phyloP scores from a whole-genome alignment of 2,113 vertebrate species.

The Entomyzon cyanotis region DNA sequence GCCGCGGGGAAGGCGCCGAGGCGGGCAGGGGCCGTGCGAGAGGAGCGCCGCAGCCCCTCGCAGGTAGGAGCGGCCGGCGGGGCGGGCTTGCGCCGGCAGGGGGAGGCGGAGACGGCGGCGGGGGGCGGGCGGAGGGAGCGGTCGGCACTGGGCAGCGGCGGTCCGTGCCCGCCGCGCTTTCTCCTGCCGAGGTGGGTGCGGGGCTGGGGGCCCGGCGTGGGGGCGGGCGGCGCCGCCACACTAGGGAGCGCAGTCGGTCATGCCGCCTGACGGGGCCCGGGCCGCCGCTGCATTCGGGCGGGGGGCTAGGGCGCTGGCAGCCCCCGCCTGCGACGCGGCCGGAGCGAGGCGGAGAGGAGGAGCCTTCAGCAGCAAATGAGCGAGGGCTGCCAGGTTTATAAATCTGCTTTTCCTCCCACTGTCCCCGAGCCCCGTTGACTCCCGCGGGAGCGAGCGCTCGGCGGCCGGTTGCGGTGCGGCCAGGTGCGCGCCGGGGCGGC shows the following conservation, averaged over 20 bases:
- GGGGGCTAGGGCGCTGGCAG: neutral
- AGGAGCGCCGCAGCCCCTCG: no score
- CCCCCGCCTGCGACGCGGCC: neutral
- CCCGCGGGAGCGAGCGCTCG: rapidly evolving
- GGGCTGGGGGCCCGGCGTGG: neutral
- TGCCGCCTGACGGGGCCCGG: neutral
- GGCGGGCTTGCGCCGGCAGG: no score
- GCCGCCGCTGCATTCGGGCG: neutral
- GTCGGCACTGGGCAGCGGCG: no score
- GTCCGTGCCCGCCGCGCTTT: no score
- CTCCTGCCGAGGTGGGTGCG: neutral
- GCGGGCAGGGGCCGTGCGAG: no score
- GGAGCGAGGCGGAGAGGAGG: neutral
- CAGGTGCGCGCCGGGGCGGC: neutral
- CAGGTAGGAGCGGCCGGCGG: no score
- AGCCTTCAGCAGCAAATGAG: neutral
- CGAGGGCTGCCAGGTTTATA: neutral
- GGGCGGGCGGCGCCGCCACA: neutral
- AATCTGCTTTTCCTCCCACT: neutral
- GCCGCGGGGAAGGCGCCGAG: no score
- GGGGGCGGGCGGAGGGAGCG: no score
- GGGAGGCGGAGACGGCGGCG: no score
- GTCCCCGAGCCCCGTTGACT: neutral
- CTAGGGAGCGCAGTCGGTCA: neutral
- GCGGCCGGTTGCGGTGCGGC: rapidly evolving